Evolutionary conservation across 2,113 vertebrate species (phyloP).

Genomic region (Cynopterus brachyotis): DNA sequence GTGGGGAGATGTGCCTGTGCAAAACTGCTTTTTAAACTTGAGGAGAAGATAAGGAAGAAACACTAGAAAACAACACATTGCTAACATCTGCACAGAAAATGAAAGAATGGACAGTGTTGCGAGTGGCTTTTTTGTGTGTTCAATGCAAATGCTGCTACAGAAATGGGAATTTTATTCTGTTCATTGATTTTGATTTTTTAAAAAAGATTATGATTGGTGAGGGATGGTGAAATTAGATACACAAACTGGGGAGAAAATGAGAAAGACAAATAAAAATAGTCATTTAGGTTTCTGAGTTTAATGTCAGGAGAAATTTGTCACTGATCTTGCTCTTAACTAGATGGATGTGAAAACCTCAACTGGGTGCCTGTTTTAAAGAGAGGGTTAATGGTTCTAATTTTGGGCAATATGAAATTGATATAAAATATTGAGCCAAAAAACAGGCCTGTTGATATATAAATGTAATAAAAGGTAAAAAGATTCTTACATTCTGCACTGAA

Average conservation of each 20-base stretch:
- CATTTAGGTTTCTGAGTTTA: neutral
- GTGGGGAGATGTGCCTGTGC: neutral
- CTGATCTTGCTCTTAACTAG: neutral
- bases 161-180: neutral
- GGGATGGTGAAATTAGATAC: neutral
- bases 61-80: neutral
- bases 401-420: neutral
- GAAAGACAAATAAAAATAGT: neutral
- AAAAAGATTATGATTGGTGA: neutral
- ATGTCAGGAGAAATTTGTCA: neutral
- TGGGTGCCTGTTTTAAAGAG: neutral
- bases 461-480: neutral
- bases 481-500: neutral
- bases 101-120: neutral
- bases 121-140: neutral
- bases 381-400: neutral
- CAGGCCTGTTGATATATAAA: neutral
- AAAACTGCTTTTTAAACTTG: neutral
- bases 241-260: neutral
- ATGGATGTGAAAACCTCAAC: neutral
- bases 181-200: neutral
- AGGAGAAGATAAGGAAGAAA: neutral
- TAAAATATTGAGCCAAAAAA: neutral
- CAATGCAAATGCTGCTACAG: neutral
- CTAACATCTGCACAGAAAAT: neutral